These are phyloP conservation scores for Petrolisthes manimaculis DNA, from an alignment of 2,888 invertebrate genomes.

Conservation along the genomic window DNA sequence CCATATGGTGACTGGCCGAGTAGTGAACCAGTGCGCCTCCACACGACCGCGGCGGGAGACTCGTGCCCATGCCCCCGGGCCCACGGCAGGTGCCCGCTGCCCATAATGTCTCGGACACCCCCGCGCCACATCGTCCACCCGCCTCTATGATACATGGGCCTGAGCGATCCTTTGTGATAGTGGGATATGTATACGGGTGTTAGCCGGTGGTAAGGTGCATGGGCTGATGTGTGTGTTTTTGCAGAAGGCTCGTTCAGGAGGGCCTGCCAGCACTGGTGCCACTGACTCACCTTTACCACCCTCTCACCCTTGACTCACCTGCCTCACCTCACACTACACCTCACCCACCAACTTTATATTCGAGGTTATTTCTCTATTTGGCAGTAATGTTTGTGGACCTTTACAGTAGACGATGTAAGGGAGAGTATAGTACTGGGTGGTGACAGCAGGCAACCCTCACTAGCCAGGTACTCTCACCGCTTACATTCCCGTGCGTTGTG, in stretches of 20 bases:
- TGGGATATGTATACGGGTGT: constrained; percentile 52
- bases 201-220: constrained; percentile 58
- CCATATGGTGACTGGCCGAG: constrained; percentile 32
- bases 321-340: not conserved
- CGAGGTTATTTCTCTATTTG: no score
- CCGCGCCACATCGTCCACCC: constrained; percentile 43
- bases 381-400: no score
- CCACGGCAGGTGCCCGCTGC: constrained; percentile 44
- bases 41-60: constrained; percentile 42
- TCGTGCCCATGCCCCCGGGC: constrained; percentile 59
- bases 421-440: not conserved
- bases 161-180: constrained; percentile 56
- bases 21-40: constrained; percentile 40
- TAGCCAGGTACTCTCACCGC: constrained; percentile 9
- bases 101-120: constrained; percentile 60
- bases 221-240: constrained; percentile 60
- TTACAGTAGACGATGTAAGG: no score
- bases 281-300: constrained; percentile 2
- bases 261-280: constrained; percentile 31
- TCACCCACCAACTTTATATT: no score
- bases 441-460: constrained; percentile 31
- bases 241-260: constrained; percentile 57
- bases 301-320: not conserved
- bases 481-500: constrained; percentile 23
- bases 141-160: constrained; percentile 47